These are phyloP conservation scores for Anoura caudifer DNA, from an alignment of 2,113 vertebrate genomes.

Conservation along the genomic window DNA sequence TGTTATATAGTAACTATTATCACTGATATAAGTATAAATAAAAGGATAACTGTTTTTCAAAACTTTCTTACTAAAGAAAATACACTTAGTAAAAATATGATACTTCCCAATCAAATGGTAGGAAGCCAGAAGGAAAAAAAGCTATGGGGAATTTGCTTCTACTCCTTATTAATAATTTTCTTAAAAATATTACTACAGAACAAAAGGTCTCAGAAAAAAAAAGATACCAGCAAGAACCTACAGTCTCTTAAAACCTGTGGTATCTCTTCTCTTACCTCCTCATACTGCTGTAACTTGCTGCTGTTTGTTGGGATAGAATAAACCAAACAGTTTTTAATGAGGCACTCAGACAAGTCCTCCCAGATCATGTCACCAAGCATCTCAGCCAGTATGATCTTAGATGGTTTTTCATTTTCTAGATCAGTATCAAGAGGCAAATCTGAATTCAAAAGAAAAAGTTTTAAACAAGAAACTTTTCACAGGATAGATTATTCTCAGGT, in stretches of 20 bases:
- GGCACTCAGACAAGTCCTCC: constrained; percentile 91
- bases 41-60: neutral
- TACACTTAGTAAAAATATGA: neutral
- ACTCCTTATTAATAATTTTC: neutral
- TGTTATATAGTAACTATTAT: neutral
- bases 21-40: neutral
- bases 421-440: constrained; percentile 82
- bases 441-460: constrained; percentile 72
- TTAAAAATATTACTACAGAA: neutral
- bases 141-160: neutral
- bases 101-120: neutral
- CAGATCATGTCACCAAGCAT: constrained; percentile 91
- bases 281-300: constrained; percentile 92
- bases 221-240: neutral
- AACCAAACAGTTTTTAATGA: constrained; percentile 93
- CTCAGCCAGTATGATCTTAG: constrained; percentile 74
- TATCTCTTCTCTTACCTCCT: constrained; percentile 81
- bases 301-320: constrained; percentile 93
- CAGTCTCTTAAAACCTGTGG: neutral
- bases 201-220: neutral
- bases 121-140: neutral
- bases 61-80: constrained; percentile 2
- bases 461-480: constrained; percentile 10
- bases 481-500: neutral
- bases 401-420: constrained; percentile 58